A percentile compares a stretch with the other conserved stretches of the same genome.
phyloP scores from a whole-genome alignment of 2,888 invertebrate genomes.

The Carpatolechia fugitivella region DNA sequence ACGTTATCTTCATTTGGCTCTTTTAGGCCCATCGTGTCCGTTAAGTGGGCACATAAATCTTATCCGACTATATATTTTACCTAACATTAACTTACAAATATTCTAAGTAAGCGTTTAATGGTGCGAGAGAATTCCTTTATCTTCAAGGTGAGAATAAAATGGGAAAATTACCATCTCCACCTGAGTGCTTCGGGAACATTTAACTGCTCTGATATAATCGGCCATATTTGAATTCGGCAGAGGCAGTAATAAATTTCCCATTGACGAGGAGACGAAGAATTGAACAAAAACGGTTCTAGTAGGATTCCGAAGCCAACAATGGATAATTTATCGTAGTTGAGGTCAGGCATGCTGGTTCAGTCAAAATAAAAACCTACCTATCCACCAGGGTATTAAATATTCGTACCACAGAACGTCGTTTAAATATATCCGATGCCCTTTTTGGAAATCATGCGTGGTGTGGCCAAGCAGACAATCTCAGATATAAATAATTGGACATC shows the following conservation, averaged over 20 bases:
- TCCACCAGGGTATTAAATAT: constrained; percentile 27
- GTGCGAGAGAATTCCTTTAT: constrained; percentile 35
- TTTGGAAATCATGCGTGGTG: constrained; percentile 1
- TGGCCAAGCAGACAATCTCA: constrained; percentile 4
- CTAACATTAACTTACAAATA: constrained; percentile 16
- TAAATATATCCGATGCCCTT: background rate
- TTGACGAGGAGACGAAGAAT: constrained; percentile 75
- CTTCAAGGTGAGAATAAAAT: constrained; percentile 45
- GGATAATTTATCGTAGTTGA: constrained; percentile 74
- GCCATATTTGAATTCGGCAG: constrained; percentile 71
- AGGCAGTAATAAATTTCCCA: constrained; percentile 73
- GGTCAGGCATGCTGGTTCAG: constrained; percentile 47
- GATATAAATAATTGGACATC: constrained; percentile 6
- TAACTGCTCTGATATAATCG: constrained; percentile 67
- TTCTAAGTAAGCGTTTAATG: constrained; percentile 30
- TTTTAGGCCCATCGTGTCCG: constrained; percentile 12
- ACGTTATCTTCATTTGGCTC: constrained; percentile 18
- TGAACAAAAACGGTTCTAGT: constrained; percentile 76
- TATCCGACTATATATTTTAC: constrained; percentile 14
- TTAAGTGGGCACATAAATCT: constrained; percentile 17
- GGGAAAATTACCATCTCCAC: constrained; percentile 55
- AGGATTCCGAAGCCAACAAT: constrained; percentile 69
- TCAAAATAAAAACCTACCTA: constrained; percentile 53
- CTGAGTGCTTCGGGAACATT: constrained; percentile 56
- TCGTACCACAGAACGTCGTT: background rate